A percentile compares a stretch with the other conserved stretches of the same genome.
phyloP scores from a whole-genome alignment of 2,113 vertebrate genomes.

The Riparia riparia region DNA sequence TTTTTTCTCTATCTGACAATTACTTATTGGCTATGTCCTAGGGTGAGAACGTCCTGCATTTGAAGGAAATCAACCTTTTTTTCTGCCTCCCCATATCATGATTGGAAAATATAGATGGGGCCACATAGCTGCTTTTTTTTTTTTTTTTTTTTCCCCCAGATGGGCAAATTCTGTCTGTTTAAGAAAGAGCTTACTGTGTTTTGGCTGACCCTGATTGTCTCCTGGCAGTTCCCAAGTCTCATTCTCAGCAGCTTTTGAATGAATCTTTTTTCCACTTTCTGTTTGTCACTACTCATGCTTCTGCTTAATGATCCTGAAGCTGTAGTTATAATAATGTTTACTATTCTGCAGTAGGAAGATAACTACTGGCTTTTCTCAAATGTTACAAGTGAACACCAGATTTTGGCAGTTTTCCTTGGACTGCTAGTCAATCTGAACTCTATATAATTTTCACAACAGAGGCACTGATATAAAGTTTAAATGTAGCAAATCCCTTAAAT shows the following conservation, averaged over 20 bases:
- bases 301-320: conserved; percentile 20
- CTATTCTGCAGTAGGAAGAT: background rate
- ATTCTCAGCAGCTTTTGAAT: background rate
- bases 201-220: background rate
- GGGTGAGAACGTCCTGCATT: background rate
- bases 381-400: background rate
- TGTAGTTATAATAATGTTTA: background rate
- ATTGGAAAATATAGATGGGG: background rate
- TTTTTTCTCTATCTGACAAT: background rate
- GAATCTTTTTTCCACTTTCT: background rate
- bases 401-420: conserved; percentile 29
- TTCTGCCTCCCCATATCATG: background rate
- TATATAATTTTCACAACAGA: background rate
- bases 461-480: background rate
- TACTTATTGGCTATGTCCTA: background rate
- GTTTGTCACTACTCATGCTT: background rate
- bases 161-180: background rate
- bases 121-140: background rate
- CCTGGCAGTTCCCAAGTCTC: background rate
- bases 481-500: background rate
- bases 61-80: background rate
- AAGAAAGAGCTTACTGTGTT: background rate
- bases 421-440: background rate
- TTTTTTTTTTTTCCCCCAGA: background rate
- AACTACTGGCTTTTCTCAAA: background rate